Evolutionary conservation across 2,797 vertebrate genomes (phyloP).

Genomic region (Liasis olivaceus): DNA sequence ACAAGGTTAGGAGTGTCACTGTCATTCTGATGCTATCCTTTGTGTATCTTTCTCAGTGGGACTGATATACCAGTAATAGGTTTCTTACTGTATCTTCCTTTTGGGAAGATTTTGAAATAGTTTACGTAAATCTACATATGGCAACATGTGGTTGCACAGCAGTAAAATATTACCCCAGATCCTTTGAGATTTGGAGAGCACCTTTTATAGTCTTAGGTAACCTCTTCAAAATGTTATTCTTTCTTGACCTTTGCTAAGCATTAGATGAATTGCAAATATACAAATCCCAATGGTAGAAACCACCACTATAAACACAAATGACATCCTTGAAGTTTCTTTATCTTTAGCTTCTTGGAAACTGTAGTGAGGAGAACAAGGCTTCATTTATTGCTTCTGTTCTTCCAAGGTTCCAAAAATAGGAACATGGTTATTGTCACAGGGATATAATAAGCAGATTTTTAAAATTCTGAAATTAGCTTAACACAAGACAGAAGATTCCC

Average conservation of each 20-base stretch:
- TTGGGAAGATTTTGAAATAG: constrained; percentile 39
- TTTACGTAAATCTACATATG: constrained; percentile 46
- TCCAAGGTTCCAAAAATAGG: background rate
- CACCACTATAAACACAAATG: constrained; percentile 55
- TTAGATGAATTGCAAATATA: constrained; percentile 47
- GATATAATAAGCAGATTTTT: background rate
- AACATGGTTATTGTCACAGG: background rate
- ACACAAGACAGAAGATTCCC: background rate
- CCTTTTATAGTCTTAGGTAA: constrained; percentile 65
- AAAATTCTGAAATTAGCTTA: background rate
- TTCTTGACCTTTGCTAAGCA: constrained; percentile 32
- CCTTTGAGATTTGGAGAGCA: constrained; percentile 50
- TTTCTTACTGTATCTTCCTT: constrained; percentile 31
- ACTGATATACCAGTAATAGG: constrained; percentile 8
- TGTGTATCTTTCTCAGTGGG: constrained; percentile 15
- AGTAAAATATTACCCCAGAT: constrained; percentile 58
- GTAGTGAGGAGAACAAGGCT: background rate
- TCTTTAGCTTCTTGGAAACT: constrained; percentile 1
- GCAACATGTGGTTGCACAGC: constrained; percentile 48
- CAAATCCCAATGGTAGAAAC: constrained; percentile 35
- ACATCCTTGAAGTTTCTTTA: constrained; percentile 27
- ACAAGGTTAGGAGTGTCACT: constrained; percentile 37
- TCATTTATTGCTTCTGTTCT: background rate
- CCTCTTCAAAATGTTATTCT: constrained; percentile 58
- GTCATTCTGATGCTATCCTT: constrained; percentile 23